phyloP scores from a whole-genome alignment of 2,888 invertebrate genomes.

The Lingula anatina region DNA sequence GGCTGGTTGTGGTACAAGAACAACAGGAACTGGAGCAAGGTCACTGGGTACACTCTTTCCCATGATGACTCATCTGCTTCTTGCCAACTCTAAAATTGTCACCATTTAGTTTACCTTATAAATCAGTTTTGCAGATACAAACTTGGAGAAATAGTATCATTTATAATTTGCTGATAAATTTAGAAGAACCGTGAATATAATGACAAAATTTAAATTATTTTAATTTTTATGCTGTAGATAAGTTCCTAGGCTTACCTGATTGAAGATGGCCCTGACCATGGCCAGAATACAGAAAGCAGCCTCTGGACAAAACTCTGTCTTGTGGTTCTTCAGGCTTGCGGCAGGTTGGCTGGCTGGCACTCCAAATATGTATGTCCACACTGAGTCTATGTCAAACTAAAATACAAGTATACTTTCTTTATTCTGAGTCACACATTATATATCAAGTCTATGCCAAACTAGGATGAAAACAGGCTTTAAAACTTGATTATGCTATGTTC shows the following conservation, averaged over 20 bases:
- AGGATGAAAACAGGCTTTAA: too few relatives aligned
- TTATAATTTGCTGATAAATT: too few relatives aligned
- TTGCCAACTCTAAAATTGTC: slow-evolving; percentile 14
- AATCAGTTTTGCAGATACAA: too few relatives aligned
- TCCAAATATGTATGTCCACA: slow-evolving; percentile 94
- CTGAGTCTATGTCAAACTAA: slow-evolving; percentile 69
- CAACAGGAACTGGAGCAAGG: slow-evolving; percentile 72
- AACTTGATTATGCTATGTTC: too few relatives aligned
- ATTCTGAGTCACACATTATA: too few relatives aligned
- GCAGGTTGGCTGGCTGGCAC: slow-evolving; percentile 54
- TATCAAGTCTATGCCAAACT: too few relatives aligned
- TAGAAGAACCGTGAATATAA: too few relatives aligned
- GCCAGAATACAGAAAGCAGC: slow-evolving; percentile 82
- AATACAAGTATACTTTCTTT: slow-evolving; percentile 16
- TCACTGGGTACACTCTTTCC: slow-evolving; percentile 52
- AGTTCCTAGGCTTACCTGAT: too few relatives aligned
- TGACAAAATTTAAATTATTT: too few relatives aligned
- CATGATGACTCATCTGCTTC: slow-evolving; percentile 25
- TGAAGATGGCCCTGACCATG: slow-evolving; percentile 67
- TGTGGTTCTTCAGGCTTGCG: slow-evolving; percentile 46
- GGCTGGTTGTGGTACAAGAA: slow-evolving; percentile 93
- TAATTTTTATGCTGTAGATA: too few relatives aligned
- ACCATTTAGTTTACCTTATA: too few relatives aligned
- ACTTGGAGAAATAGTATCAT: too few relatives aligned
- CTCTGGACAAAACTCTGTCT: slow-evolving; percentile 71